Base-by-base conservation (phyloP, 2,888 invertebrate species). In the Eurois occulta region DNA sequence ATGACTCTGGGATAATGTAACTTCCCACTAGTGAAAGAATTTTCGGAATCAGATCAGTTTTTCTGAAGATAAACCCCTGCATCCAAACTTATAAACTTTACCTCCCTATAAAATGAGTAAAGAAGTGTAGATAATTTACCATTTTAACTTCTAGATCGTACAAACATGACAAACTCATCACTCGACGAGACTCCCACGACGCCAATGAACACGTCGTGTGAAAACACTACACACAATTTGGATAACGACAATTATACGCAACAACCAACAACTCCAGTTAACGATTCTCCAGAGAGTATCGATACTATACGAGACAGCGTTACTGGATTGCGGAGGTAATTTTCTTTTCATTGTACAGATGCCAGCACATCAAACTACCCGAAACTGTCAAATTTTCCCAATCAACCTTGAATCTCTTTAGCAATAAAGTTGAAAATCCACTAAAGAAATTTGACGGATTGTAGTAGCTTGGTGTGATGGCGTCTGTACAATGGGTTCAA, bases 241-340 rank as follows among this genome's bases (percentile, higher is more conserved):
- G 90, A 90, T 41, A 65, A 28, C 6, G 86, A 75, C 43, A 86
- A 86, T 41, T 77, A 86, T 0, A 85, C 84, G 0, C 87, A 86
- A 43, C 88, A 87, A 46, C 85, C 84, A 5, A 75, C 71, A 0
- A 78, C 74, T 41, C 77, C 71, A 4, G 87, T 87, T 35, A 90
- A 90, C 10, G 79, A 77, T 7, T 91, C 94, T 0, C 91, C 91
- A 2, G 91, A 90, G 24, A 93, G 92, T 80, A 85, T 86, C 6
- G 92, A 92, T 55, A 91, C 90, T 7, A 84, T 89, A 1, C 87
- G 92, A 32, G 92, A 94, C 60, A 92, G 91, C 72, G 92, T 90
- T 64, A 91, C 92, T 46, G 94, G 91, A 43, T 86, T 92, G 4
- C 90, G 90, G 81, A 93, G 93, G 95, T 95, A 83, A 83, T 7